These are phyloP conservation scores for Pseudopodoces humilis DNA, from an alignment of 2,113 vertebrate species.

Conservation along the genomic window DNA sequence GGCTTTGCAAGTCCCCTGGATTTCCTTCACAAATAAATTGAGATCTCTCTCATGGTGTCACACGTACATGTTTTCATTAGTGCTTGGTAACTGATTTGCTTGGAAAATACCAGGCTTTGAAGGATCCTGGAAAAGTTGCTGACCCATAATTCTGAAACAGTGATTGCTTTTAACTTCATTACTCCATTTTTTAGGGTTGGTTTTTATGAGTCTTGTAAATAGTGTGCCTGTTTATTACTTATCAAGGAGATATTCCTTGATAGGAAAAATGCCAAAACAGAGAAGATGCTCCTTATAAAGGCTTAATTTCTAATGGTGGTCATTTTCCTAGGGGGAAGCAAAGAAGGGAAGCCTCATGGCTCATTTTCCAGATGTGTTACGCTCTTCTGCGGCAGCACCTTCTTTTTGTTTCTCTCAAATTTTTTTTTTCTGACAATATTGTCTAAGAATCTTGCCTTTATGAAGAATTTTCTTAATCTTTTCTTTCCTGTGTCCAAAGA, in stretches of 20 bases:
- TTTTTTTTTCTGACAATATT: background rate
- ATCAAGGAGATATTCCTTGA: background rate
- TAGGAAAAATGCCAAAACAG: background rate
- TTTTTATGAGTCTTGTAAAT: background rate
- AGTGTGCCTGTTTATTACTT: background rate
- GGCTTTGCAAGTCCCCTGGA: background rate
- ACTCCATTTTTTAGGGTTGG: background rate
- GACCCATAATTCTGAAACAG: background rate
- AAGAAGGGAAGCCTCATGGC: background rate
- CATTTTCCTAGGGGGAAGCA: background rate
- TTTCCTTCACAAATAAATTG: background rate
- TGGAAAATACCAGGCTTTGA: background rate
- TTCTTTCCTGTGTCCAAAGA: background rate
- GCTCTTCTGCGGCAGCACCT: background rate
- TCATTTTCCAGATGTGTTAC: background rate
- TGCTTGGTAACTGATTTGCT: background rate
- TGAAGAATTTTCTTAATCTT: background rate
- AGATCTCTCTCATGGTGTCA: background rate
- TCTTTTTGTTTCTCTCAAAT: background rate
- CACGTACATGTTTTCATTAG: background rate
- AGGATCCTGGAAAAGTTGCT: background rate
- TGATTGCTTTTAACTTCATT: background rate
- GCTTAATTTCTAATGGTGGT: background rate
- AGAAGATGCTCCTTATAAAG: background rate
- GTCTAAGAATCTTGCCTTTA: background rate